These are phyloP conservation scores for Stenchaetothrips biformis DNA, from an alignment of 2,888 invertebrate genomes.

Conservation along the genomic window DNA sequence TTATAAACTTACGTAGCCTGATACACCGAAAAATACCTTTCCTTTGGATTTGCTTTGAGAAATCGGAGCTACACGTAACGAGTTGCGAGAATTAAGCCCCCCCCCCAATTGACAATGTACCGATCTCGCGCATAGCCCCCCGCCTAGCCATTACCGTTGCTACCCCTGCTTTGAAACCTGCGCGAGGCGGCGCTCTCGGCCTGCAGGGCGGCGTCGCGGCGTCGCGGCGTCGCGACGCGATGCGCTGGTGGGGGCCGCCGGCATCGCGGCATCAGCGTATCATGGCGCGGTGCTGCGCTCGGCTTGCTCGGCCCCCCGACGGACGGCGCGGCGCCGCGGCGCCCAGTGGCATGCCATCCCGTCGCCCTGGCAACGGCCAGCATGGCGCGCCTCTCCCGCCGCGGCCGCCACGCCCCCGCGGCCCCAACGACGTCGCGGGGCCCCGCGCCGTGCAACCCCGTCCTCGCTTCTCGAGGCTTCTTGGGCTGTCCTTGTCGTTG, in stretches of 20 bases:
- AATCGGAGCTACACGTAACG: too few relatives aligned
- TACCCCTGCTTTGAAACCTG: too few relatives aligned
- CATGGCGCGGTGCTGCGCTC: neutral
- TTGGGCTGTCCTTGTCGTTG: neutral
- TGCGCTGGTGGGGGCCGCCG: neutral
- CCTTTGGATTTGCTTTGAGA: too few relatives aligned
- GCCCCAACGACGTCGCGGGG: neutral
- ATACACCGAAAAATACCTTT: too few relatives aligned
- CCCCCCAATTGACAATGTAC: too few relatives aligned
- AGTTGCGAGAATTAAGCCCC: too few relatives aligned
- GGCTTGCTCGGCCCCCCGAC: too few relatives aligned
- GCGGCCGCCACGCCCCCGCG: neutral
- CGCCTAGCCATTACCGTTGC: too few relatives aligned
- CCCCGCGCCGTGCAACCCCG: neutral
- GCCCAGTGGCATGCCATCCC: neutral
- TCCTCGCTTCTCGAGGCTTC: neutral
- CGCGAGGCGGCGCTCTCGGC: neutral
- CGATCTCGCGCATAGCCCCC: too few relatives aligned
- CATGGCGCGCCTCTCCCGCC: neutral
- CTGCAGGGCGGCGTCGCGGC: neutral
- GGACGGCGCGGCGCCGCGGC: neutral
- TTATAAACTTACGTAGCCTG: too few relatives aligned
- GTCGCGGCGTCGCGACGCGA: neutral
- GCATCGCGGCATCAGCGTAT: constrained; percentile 2
- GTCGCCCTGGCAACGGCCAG: constrained; percentile 13